phyloP scores from a whole-genome alignment of 2,888 invertebrate genomes.

The Mystacides longicornis region DNA sequence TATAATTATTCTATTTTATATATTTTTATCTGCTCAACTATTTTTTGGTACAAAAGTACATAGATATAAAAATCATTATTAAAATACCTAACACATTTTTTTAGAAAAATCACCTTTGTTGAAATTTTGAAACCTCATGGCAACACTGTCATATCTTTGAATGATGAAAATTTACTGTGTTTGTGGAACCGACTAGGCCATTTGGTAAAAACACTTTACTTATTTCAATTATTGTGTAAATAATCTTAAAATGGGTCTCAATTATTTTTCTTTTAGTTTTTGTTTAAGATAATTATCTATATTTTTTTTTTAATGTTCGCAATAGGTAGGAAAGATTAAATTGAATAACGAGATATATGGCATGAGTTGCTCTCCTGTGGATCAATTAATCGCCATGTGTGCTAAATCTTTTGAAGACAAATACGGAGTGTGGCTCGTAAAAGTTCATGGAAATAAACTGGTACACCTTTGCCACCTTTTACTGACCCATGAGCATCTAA shows the following conservation, averaged over 20 bases:
- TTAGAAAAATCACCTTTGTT: conserved; percentile 12
- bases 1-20: too few species aligned
- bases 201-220: conserved; percentile 15
- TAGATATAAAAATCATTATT: conserved; percentile 1
- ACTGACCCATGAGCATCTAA: conserved; percentile 42
- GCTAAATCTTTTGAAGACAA: conserved; percentile 33
- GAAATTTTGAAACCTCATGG: conserved; percentile 18
- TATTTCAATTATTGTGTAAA: background rate
- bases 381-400: conserved; percentile 35
- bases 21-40: background rate
- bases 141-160: conserved; percentile 16
- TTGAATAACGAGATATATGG: conserved; percentile 35
- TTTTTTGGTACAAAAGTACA: background rate
- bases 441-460: conserved; percentile 26
- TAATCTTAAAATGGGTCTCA: background rate
- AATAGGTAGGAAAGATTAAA: conserved; percentile 32
- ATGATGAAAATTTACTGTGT: conserved; percentile 19
- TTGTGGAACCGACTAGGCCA: conserved; percentile 17
- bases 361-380: conserved; percentile 38
- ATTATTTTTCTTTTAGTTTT: too few species aligned
- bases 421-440: conserved; percentile 36
- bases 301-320: conserved; percentile 31
- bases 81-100: too few species aligned
- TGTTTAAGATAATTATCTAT: background rate
- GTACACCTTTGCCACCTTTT: conserved; percentile 30